Percentiles rank a stretch among this genome's conserved stretches.
Conservation (phyloP, 2,797 vertebrate genomes). For the Enteromius thamalakanensis region DNA sequence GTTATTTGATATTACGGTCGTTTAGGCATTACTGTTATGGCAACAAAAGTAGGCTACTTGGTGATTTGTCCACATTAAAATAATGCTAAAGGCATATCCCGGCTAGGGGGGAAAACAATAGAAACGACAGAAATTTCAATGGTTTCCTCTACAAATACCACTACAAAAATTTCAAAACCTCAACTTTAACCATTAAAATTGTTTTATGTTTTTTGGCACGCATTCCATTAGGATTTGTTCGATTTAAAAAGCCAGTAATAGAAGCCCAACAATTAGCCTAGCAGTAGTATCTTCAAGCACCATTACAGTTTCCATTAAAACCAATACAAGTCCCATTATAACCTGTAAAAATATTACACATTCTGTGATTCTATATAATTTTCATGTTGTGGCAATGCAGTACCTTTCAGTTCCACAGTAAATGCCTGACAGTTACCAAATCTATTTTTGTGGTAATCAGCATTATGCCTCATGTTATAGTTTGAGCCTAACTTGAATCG, state of each 20-base stretch:
- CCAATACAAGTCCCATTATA: not conserved
- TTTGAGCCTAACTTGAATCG: not conserved
- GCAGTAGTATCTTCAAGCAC: not conserved
- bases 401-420: not conserved
- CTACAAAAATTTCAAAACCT: not conserved
- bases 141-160: not conserved
- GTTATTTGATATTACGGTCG: not conserved
- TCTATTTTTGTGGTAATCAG: not conserved
- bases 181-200: not conserved
- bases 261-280: not conserved
- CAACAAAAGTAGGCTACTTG: not conserved
- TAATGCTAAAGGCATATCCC: not conserved
- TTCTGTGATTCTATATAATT: not conserved
- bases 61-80: not conserved
- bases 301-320: not conserved
- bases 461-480: not conserved
- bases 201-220: not conserved
- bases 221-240: not conserved
- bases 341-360: not conserved
- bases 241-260: not conserved
- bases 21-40: not conserved
- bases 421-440: not conserved
- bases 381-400: not conserved
- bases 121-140: not conserved
- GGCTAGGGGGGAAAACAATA: not conserved